phyloP scores from a whole-genome alignment of 1,140 invertebrate species.

The Mactra quadrangularis region DNA sequence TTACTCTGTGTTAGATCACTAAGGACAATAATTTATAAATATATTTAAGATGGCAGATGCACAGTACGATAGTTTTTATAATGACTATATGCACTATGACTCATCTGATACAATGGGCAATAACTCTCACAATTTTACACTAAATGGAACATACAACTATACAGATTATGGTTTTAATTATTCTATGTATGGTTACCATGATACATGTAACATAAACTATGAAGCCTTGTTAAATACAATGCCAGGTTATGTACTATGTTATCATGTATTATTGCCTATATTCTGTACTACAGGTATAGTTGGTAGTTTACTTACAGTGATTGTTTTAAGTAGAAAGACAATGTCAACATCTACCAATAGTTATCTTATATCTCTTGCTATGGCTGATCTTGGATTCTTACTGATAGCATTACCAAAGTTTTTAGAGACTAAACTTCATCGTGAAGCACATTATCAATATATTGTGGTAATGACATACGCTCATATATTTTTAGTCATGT shows the following conservation, averaged over 20 bases:
- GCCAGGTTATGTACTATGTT: slow-evolving; percentile 38
- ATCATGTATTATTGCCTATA: slow-evolving; percentile 84
- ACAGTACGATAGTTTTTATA: too few relatives aligned
- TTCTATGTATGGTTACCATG: too few relatives aligned
- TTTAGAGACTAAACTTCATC: slow-evolving; percentile 60
- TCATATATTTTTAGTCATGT: slow-evolving; percentile 72
- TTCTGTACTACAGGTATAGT: slow-evolving; percentile 88
- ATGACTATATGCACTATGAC: too few relatives aligned
- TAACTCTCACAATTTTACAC: too few relatives aligned
- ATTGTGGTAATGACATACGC: slow-evolving; percentile 53
- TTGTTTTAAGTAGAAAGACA: slow-evolving; percentile 89
- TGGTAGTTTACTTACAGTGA: slow-evolving; percentile 89
- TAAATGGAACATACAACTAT: too few relatives aligned
- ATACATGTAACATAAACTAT: too few relatives aligned
- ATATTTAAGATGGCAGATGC: too few relatives aligned
- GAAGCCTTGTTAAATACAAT: not conserved
- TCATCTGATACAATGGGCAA: too few relatives aligned
- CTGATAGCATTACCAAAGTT: slow-evolving; percentile 83
- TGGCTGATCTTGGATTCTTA: slow-evolving; percentile 89
- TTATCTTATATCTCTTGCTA: slow-evolving; percentile 90
- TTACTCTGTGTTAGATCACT: too few relatives aligned
- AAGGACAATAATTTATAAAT: too few relatives aligned
- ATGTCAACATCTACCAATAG: slow-evolving; percentile 91
- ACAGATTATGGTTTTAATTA: too few relatives aligned
- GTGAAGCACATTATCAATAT: slow-evolving; percentile 45